Conservation (phyloP, 2,888 invertebrate genomes). For the Amaurobius ferox region DNA sequence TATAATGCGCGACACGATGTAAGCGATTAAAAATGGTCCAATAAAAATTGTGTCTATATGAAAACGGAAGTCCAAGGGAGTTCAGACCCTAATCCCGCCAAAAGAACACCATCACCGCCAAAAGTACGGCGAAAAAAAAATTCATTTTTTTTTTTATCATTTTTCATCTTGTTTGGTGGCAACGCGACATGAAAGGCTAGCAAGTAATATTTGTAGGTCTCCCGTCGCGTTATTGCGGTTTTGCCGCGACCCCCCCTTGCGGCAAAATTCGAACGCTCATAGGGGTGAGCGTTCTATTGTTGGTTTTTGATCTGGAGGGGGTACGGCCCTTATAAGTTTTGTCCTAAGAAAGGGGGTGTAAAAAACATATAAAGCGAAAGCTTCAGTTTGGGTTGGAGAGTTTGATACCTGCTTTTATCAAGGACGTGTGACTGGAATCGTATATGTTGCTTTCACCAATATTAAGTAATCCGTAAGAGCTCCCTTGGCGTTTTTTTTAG, state of each 20-base stretch:
- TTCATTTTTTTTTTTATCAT: conserved; percentile 14
- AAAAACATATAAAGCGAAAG: background rate
- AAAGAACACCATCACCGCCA: background rate
- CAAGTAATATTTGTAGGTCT: conserved; percentile 30
- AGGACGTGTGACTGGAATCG: too few relatives aligned
- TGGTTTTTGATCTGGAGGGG: background rate
- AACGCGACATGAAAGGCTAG: conserved; percentile 22
- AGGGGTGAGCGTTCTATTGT: background rate
- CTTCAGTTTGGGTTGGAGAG: background rate
- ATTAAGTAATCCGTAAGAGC: too few relatives aligned
- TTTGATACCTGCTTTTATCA: background rate
- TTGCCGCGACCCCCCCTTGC: conserved; percentile 11
- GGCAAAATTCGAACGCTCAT: conserved; percentile 12
- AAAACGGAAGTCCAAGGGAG: conserved; percentile 1
- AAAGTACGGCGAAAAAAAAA: conserved; percentile 17
- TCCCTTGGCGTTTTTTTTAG: too few relatives aligned
- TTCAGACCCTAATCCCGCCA: conserved; percentile 17
- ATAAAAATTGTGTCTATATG: conserved; percentile 10
- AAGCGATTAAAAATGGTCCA: conserved; percentile 27
- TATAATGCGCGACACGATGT: background rate
- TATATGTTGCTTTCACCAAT: too few relatives aligned
- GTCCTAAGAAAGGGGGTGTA: background rate
- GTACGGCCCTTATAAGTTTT: background rate
- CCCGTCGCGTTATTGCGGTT: conserved; percentile 34
- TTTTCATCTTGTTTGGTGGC: conserved; percentile 31